These are phyloP conservation scores for Lasioglossum baleicum DNA, from an alignment of 1,140 invertebrate species.

Conservation along the genomic window DNA sequence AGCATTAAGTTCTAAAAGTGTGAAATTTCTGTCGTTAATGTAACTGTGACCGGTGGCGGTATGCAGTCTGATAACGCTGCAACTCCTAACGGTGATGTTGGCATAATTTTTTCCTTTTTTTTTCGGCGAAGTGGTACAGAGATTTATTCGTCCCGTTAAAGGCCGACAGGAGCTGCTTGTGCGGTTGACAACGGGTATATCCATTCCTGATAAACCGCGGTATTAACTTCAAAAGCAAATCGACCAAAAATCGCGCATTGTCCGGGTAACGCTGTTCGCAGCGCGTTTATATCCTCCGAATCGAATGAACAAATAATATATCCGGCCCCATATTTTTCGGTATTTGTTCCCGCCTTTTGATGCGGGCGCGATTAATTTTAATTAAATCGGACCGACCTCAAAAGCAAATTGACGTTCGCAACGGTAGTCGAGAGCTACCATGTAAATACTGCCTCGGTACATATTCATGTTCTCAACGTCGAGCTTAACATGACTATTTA, in stretches of 20 bases:
- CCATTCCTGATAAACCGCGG: neutral
- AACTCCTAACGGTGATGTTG: too few species aligned
- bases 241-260: neutral
- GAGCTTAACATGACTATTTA: constrained; percentile 44
- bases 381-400: constrained; percentile 27
- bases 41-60: too few species aligned
- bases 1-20: too few species aligned
- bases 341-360: neutral
- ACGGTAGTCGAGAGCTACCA: constrained; percentile 19
- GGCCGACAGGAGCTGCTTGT: too few species aligned
- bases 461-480: constrained; percentile 37
- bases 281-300: neutral
- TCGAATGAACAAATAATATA: neutral
- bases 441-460: constrained; percentile 38
- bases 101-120: too few species aligned
- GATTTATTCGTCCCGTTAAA: too few species aligned
- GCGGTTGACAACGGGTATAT: too few species aligned
- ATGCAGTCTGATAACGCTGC: too few species aligned
- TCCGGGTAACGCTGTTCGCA: neutral
- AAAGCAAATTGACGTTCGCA: constrained; percentile 42
- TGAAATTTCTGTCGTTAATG: too few species aligned
- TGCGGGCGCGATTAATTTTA: constrained; percentile 17
- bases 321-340: neutral
- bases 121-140: too few species aligned
- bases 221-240: neutral